These are phyloP conservation scores for Myiothlypis coronata DNA, from an alignment of 2,797 vertebrate species.

Conservation along the genomic window DNA sequence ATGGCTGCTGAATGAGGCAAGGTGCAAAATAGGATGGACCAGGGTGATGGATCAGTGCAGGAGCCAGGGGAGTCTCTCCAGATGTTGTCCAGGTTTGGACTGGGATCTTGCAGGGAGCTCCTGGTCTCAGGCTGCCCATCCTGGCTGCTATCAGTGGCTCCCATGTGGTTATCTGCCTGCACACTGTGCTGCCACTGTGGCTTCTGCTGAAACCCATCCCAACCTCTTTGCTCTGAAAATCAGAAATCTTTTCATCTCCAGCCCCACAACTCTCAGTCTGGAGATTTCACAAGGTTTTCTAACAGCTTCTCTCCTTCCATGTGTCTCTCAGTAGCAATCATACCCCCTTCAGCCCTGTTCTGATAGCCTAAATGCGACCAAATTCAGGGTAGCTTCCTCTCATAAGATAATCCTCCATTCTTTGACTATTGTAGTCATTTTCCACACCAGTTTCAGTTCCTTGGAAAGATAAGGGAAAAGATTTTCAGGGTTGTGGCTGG, in stretches of 20 bases:
- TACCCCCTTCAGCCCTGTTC: not conserved
- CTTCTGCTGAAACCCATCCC: not conserved
- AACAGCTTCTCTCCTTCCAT: not conserved
- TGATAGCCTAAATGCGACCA: not conserved
- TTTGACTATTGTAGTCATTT: not conserved
- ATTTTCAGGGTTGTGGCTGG: not conserved
- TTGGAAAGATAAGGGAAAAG: not conserved
- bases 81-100: fast-evolving
- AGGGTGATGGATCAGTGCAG: not conserved
- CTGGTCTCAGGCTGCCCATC: fast-evolving
- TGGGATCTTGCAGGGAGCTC: not conserved
- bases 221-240: not conserved
- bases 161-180: not conserved
- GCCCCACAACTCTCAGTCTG: not conserved
- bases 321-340: not conserved
- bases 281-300: not conserved
- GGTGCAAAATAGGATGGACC: not conserved
- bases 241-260: not conserved
- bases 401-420: not conserved
- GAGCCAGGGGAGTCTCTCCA: not conserved
- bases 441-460: not conserved
- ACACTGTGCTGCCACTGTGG: not conserved
- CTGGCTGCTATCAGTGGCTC: not conserved
- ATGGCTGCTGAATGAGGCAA: not conserved
- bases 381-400: not conserved